Evolutionary conservation across 1,140 invertebrate genomes (phyloP).

Genomic region (Lordiphosa stackelbergi): DNA sequence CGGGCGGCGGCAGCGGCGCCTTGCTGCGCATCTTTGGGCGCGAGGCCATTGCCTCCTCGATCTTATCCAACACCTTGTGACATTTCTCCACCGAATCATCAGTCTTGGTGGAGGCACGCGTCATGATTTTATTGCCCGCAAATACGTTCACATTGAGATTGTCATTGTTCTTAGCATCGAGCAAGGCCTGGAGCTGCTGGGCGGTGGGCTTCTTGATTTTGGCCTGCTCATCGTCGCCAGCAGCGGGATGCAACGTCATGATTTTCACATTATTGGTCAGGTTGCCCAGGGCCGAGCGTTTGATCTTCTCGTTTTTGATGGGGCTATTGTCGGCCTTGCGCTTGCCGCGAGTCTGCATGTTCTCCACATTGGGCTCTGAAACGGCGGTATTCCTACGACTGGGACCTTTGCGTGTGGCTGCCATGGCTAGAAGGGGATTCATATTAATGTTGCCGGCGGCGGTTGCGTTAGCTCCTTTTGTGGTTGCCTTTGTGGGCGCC

Average conservation of each 20-base stretch:
- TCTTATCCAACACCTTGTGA: conserved; percentile 47
- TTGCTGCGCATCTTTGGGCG: conserved; percentile 20
- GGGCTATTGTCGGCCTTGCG: conserved; percentile 76
- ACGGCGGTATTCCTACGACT: conserved; percentile 65
- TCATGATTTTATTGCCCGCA: conserved; percentile 52
- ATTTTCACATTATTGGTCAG: conserved; percentile 81
- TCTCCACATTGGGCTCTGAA: conserved; percentile 54
- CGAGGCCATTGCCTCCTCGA: conserved; percentile 43
- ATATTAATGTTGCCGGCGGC: conserved; percentile 29
- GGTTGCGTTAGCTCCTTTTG: conserved; percentile 37
- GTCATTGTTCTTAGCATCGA: conserved; percentile 55
- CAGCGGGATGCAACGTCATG: conserved; percentile 50
- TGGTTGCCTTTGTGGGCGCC: conserved; percentile 70
- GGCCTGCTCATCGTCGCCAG: conserved; percentile 31
- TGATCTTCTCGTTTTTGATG: conserved; percentile 77
- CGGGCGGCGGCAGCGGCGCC: not conserved
- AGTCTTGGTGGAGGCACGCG: conserved; percentile 52
- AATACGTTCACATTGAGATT: conserved; percentile 29
- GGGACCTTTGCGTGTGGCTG: conserved; percentile 69
- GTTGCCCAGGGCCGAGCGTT: conserved; percentile 82
- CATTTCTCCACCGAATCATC: conserved; percentile 55
- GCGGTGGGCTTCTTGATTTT: conserved; percentile 56
- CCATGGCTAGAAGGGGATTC: conserved; percentile 40
- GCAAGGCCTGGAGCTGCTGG: conserved; percentile 50
- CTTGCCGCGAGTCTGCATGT: conserved; percentile 66